phyloP scores from a whole-genome alignment of 2,888 invertebrate species.

The Dione vanillae region DNA sequence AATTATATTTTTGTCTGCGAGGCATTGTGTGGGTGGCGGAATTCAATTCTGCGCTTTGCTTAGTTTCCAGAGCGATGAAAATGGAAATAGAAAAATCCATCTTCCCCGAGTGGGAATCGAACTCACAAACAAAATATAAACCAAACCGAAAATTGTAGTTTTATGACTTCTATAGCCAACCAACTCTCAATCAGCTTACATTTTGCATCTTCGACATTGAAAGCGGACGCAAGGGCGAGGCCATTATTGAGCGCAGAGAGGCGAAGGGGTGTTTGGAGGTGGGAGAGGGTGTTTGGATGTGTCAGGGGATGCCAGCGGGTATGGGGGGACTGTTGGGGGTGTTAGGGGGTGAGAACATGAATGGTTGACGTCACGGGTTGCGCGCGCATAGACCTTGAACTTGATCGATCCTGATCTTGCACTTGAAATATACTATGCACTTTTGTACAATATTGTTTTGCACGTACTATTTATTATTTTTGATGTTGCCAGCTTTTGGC shows the following conservation, averaged over 20 bases:
- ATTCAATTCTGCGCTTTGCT: too few species aligned
- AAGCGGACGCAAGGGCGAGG: slow-evolving; percentile 34
- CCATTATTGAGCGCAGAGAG: slow-evolving; percentile 22
- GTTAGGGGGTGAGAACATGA: slow-evolving; percentile 46
- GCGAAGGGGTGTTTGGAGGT: slow-evolving; percentile 18
- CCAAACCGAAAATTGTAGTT: not conserved
- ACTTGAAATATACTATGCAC: slow-evolving; percentile 49
- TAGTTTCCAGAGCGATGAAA: too few species aligned
- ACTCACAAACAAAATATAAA: not conserved
- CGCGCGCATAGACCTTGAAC: slow-evolving; percentile 56
- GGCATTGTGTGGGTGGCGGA: too few species aligned
- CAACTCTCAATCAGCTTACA: slow-evolving; percentile 6
- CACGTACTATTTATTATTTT: too few species aligned
- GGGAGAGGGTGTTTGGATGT: slow-evolving; percentile 25
- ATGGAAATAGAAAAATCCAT: too few species aligned
- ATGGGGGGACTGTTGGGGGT: slow-evolving; percentile 22
- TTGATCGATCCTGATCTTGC: slow-evolving; percentile 57
- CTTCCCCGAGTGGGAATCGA: too few species aligned
- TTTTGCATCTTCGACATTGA: slow-evolving; percentile 27
- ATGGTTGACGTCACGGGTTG: slow-evolving; percentile 54
- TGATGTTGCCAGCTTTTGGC: too few species aligned
- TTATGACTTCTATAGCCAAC: too few species aligned
- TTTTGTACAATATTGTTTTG: slow-evolving; percentile 24
- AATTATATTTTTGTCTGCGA: too few species aligned
- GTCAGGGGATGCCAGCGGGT: slow-evolving; percentile 23